These are phyloP conservation scores for Dendrophyllia cribrosa DNA, from an alignment of 64 coral and sea anemone genomes.

Conservation along the genomic window DNA sequence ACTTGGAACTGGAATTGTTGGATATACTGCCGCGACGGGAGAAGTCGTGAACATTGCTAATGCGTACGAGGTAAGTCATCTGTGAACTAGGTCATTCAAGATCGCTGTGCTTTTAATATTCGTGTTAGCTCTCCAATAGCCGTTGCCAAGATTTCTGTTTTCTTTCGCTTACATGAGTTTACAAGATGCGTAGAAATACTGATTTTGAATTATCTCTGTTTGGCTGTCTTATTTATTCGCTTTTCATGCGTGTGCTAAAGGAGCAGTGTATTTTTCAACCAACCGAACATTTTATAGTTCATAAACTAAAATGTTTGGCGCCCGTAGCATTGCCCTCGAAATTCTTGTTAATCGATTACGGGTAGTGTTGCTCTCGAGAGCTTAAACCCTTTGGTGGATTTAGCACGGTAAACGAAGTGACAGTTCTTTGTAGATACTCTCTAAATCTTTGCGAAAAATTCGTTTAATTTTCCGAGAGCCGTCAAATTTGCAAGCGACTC, in stretches of 20 bases:
- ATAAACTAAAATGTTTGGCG: conserved; percentile 23
- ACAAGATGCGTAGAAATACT: neutral
- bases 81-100: neutral
- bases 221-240: neutral
- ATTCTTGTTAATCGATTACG: conserved; percentile 45
- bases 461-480: conserved; percentile 19
- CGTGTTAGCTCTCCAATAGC: neutral
- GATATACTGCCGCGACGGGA: conserved; percentile 95
- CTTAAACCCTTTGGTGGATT: conserved; percentile 23
- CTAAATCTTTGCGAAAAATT: neutral
- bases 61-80: conserved; percentile 91
- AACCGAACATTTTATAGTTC: conserved; percentile 1
- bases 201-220: conserved; percentile 10
- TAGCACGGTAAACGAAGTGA: conserved; percentile 29
- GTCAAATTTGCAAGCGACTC: conserved; percentile 38
- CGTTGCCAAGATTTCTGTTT: conserved; percentile 1
- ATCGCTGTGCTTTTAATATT: neutral
- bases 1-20: conserved; percentile 96
- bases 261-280: neutral
- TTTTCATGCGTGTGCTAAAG: neutral
- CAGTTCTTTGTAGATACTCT: conserved; percentile 3
- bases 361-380: conserved; percentile 17
- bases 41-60: conserved; percentile 98
- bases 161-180: neutral
- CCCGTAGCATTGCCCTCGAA: neutral